These are phyloP conservation scores for Sebastiscus tertius DNA, from an alignment of 2,797 vertebrate genomes.

Conservation along the genomic window DNA sequence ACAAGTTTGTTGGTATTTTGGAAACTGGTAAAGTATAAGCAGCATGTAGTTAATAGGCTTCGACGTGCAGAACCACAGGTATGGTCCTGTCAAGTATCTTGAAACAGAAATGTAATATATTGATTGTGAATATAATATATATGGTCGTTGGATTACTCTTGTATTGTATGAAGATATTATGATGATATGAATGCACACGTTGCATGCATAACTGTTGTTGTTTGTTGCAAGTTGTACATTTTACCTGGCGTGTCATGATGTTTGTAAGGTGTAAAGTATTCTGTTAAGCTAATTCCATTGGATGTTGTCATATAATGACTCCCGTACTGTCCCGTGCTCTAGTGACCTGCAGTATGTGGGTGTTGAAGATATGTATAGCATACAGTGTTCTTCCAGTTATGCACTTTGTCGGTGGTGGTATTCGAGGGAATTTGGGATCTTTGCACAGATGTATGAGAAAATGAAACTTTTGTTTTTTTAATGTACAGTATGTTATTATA, in stretches of 20 bases:
- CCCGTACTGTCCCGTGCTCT: constrained; percentile 58
- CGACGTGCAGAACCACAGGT: constrained; percentile 59
- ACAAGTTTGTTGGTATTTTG: constrained; percentile 7
- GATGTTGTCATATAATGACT: constrained; percentile 63
- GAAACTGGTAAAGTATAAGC: constrained; percentile 30
- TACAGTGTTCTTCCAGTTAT: constrained; percentile 81
- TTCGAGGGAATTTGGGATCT: constrained; percentile 70
- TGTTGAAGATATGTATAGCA: constrained; percentile 66
- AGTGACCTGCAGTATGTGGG: constrained; percentile 70
- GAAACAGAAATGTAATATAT: constrained; percentile 83
- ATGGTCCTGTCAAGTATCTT: constrained; percentile 57
- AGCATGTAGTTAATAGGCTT: constrained; percentile 7
- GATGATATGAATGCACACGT: constrained; percentile 60
- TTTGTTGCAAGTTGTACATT: constrained; percentile 72
- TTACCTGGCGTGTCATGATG: constrained; percentile 53
- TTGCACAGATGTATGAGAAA: constrained; percentile 73
- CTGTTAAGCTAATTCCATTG: constrained; percentile 73
- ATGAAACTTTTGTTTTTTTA: constrained; percentile 57
- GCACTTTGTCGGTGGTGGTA: constrained; percentile 80
- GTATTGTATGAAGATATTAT: constrained; percentile 65
- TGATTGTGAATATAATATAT: constrained; percentile 83
- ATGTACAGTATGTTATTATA: constrained; percentile 69
- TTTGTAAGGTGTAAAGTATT: constrained; percentile 63
- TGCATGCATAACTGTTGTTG: constrained; percentile 72
- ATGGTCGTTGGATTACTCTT: constrained; percentile 68